Evolutionary conservation across 2,888 invertebrate genomes (phyloP).

Genomic region (Melieria picta): DNA sequence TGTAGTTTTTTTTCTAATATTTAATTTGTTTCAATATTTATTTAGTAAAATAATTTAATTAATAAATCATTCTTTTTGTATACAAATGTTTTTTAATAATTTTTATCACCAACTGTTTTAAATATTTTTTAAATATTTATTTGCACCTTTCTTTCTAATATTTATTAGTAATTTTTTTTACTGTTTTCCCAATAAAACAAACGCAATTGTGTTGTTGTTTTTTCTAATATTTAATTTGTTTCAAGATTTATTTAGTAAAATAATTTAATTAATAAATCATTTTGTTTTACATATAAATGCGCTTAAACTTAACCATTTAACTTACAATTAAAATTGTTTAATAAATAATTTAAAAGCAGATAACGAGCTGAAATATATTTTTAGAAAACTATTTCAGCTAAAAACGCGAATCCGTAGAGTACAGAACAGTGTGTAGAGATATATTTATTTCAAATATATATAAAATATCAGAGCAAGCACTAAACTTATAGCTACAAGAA

Average conservation of each 20-base stretch:
- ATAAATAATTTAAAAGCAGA: conserved; percentile 21
- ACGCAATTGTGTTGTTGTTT: too few relatives aligned
- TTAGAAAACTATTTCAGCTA: conserved; percentile 14
- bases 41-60: background rate
- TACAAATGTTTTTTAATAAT: background rate
- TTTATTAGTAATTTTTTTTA: too few relatives aligned
- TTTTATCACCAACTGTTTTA: background rate
- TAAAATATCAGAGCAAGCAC: conserved; percentile 13
- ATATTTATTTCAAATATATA: conserved; percentile 8
- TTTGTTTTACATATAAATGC: conserved; percentile 17
- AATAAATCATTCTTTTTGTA: background rate
- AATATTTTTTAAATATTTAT: too few relatives aligned
- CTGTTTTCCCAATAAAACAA: too few relatives aligned
- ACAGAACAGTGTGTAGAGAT: conserved; percentile 5
- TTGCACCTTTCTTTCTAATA: too few relatives aligned
- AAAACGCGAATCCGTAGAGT: conserved; percentile 7
- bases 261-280: conserved; percentile 11
- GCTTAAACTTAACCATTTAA: conserved; percentile 6
- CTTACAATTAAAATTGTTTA: conserved; percentile 8
- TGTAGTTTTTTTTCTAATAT: too few relatives aligned
- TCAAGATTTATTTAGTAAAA: conserved; percentile 16
- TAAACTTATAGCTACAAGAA: conserved; percentile 8
- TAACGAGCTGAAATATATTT: conserved; percentile 30
- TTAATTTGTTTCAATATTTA: conserved; percentile 11
- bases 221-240: background rate